phyloP scores from a whole-genome alignment of 2,113 vertebrate genomes.

The Ailuropoda melanoleuca region DNA sequence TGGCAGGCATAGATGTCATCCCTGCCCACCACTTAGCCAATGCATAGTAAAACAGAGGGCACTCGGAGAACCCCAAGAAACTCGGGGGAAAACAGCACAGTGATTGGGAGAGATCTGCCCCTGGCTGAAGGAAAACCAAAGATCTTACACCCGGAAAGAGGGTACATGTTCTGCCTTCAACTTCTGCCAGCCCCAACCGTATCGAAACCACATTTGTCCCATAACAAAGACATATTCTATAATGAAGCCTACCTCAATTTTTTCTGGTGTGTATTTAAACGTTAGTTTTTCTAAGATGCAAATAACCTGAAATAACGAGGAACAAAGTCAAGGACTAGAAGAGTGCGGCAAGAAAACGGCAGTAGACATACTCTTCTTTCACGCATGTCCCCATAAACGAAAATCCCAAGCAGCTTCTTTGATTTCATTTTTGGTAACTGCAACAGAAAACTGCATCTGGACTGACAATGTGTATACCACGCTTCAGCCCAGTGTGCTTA shows the following conservation, averaged over 20 bases:
- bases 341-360: background rate
- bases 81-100: background rate
- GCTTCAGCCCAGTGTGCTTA: constrained; percentile 73
- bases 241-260: background rate
- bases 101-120: background rate
- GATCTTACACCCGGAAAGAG: background rate
- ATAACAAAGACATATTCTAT: background rate
- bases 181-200: background rate
- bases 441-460: constrained; percentile 79
- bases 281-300: background rate
- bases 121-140: background rate
- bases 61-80: background rate
- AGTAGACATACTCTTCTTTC: background rate
- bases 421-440: constrained; percentile 81
- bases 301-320: background rate
- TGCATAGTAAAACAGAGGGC: background rate
- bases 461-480: constrained; percentile 59
- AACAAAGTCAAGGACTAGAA: background rate
- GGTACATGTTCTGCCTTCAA: background rate
- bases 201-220: background rate
- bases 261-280: background rate
- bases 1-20: background rate
- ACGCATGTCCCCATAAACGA: constrained; percentile 45
- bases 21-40: background rate
- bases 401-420: constrained; percentile 76